Conservation (phyloP, 2,888 invertebrate species). For the Drosophila mercatorum region DNA sequence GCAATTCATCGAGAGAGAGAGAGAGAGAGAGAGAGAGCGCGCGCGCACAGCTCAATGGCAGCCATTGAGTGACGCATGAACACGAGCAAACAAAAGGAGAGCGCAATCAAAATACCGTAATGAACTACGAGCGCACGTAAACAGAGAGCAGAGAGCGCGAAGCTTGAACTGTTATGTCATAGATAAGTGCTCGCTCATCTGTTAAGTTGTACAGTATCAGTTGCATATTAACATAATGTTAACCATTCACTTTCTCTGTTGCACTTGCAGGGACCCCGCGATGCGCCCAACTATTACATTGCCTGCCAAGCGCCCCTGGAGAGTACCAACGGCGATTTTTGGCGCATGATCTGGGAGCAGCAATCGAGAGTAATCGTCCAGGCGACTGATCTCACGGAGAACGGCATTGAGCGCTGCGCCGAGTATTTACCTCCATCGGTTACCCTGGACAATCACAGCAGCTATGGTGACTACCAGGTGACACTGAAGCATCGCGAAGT, state of each 20-base stretch:
- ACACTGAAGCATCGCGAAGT: constrained; percentile 95
- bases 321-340: constrained; percentile 94
- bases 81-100: constrained; percentile 3
- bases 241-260: not conserved
- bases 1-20: constrained; percentile 47
- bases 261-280: constrained; percentile 91
- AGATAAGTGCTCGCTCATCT: not conserved
- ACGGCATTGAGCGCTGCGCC: constrained; percentile 94
- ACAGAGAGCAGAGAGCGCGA: constrained; percentile 3
- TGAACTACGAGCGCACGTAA: not conserved
- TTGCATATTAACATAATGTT: not conserved
- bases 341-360: constrained; percentile 99
- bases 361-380: constrained; percentile 94
- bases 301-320: constrained; percentile 96
- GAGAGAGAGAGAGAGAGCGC: constrained; percentile 46
- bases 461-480: constrained; percentile 93
- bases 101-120: not conserved
- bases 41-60: constrained; percentile 41
- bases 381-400: constrained; percentile 95
- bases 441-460: constrained; percentile 93
- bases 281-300: constrained; percentile 93
- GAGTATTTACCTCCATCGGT: constrained; percentile 96
- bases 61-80: constrained; percentile 45
- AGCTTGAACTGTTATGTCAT: constrained; percentile 63
- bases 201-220: constrained; percentile 1